Base-by-base conservation (phyloP, 2,113 vertebrate genomes). In the Entomyzon cyanotis region DNA sequence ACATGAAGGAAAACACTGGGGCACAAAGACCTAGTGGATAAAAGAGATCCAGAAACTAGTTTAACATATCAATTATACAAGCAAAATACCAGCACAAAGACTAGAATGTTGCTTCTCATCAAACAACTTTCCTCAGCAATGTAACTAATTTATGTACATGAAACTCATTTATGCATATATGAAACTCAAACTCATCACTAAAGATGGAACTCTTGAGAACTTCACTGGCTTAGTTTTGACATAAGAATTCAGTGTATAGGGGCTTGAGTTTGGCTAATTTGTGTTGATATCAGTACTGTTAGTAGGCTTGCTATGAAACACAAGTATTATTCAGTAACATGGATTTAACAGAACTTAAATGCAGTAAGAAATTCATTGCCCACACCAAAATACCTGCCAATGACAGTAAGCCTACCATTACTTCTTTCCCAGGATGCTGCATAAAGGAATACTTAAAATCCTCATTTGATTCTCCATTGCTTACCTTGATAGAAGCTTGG, bases 401-500 rank as follows among this genome's bases (percentile, higher is more conserved):
- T 4, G 4, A 56, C 73, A 94, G 49, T 2, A 81, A 78, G 37
- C 65, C 93, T 92, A 63, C 80, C 65, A 58, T 39, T 15, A 75
- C 8, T 55, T 49, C 1, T 1, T 86, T 88, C 77, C 84, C 56
- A 84, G 52, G 79, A 39, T 76, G 71, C 62, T 92, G 71, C 70
- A 55, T 15, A 93, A 91, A 94, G 71, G 55, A 95, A 93, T 58
- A 84, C 67, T 44, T 68, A 78, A 81, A 92, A 92, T 62, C 89
- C 75, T 95, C n/a, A 39, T 22, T 89, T 71, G 71, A 78, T 77
- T 95, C 94, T 96, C 93, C 86, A 49, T 49, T 95, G 84, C 95
- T 97, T 96, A 97, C 95, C 93, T 96, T 95, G 75, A 93, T 91
- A 92, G 96, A 93, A 94, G 90, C 88, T 70, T 93, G 93, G 86